phyloP scores from a whole-genome alignment of 2,113 vertebrate genomes.

The Limanda limanda region DNA sequence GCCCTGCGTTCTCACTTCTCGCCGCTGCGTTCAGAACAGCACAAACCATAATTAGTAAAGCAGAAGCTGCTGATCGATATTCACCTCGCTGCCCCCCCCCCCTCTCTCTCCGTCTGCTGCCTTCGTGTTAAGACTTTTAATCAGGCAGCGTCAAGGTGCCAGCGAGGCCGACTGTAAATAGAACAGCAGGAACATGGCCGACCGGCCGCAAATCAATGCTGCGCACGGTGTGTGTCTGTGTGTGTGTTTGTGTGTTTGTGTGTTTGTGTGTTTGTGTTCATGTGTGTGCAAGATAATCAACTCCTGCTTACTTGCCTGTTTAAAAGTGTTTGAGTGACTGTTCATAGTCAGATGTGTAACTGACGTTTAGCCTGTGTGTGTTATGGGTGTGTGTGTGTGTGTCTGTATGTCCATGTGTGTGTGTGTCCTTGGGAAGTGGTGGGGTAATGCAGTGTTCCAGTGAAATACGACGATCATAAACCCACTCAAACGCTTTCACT shows the following conservation, averaged over 20 bases:
- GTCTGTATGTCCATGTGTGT: no score
- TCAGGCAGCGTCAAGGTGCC: slow-evolving; percentile 71
- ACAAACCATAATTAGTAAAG: slow-evolving; percentile 3
- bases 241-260: neutral
- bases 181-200: slow-evolving; percentile 66
- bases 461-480: slow-evolving; percentile 70
- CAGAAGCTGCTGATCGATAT: slow-evolving; percentile 40
- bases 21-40: neutral
- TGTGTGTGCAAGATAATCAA: slow-evolving; percentile 5
- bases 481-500: slow-evolving; percentile 58
- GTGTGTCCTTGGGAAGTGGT: slow-evolving; percentile 56
- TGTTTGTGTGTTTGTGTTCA: slow-evolving; percentile 1
- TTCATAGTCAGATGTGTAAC: neutral
- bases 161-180: slow-evolving; percentile 71
- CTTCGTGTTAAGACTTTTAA: slow-evolving; percentile 71
- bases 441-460: slow-evolving; percentile 61
- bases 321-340: slow-evolving; percentile 9
- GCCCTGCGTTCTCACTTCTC: neutral
- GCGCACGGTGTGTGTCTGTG: no score
- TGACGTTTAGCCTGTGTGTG: neutral
- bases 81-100: slow-evolving; percentile 14
- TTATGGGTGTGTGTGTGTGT: slow-evolving; percentile 26
- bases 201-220: slow-evolving; percentile 73
- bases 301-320: slow-evolving; percentile 4
- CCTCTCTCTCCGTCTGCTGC: slow-evolving; percentile 32